Conservation (phyloP, 37 sponge, comb jelly and placozoan genomes). For the Beroe forskalii region DNA sequence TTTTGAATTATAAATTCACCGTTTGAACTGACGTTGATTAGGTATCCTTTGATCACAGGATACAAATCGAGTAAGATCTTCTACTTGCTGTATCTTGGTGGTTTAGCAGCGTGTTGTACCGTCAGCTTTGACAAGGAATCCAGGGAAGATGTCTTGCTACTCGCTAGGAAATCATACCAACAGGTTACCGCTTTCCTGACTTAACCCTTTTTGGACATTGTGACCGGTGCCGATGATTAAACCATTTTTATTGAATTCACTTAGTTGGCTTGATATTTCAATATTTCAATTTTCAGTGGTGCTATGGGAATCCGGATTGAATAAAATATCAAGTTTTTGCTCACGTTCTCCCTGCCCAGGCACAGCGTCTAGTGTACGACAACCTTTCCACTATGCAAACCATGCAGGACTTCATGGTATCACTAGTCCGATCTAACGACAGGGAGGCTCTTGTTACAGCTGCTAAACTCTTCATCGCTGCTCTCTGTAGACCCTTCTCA, state of each 20-base stretch:
- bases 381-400: background rate
- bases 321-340: no score
- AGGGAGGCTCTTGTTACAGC: background rate
- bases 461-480: background rate
- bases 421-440: background rate
- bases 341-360: no score
- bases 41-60: no score
- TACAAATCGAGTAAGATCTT: slow-evolving; percentile 13
- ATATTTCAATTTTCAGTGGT: no score
- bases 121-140: background rate
- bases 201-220: no score
- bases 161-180: slow-evolving; percentile 13
- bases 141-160: background rate
- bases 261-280: no score
- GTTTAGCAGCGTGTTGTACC: background rate
- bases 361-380: slow-evolving; percentile 42
- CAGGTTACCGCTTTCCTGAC: no score
- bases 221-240: no score
- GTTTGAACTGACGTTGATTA: no score
- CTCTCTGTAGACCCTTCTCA: background rate
- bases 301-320: no score
- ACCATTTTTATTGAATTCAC: no score
- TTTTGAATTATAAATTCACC: no score
- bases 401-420: slow-evolving; percentile 36
- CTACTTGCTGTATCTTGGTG: slow-evolving; percentile 26